A percentile compares a stretch with the other conserved stretches of the same genome.
Conservation (phyloP, 2,888 invertebrate genomes). For the Aporophyla lueneburgensis region DNA sequence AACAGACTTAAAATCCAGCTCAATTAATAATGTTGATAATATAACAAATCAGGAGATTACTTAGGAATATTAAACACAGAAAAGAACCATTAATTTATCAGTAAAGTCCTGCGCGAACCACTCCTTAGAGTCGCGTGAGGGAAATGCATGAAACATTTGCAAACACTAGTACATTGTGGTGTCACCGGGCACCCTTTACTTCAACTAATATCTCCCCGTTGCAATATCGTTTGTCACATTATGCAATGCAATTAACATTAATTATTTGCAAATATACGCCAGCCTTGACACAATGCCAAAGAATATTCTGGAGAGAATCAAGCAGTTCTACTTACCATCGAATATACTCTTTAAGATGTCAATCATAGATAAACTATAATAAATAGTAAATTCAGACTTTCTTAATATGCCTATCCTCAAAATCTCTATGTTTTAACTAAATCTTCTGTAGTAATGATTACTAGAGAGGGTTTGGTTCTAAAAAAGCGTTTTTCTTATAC, state of each 20-base stretch:
- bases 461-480: too few relatives aligned
- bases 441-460: not conserved
- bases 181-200: slow-evolving; percentile 29
- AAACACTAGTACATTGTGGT: slow-evolving; percentile 19
- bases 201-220: slow-evolving; percentile 2
- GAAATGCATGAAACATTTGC: slow-evolving; percentile 47
- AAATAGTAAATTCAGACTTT: not conserved
- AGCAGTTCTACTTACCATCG: not conserved
- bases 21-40: slow-evolving; percentile 15
- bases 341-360: not conserved
- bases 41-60: slow-evolving; percentile 14
- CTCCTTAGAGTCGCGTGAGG: slow-evolving; percentile 53
- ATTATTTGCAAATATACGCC: not conserved
- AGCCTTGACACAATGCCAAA: not conserved
- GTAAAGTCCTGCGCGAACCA: slow-evolving; percentile 32
- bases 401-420: not conserved
- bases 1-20: slow-evolving; percentile 18
- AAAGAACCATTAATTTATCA: slow-evolving; percentile 20
- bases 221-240: not conserved
- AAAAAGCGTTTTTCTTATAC: not conserved
- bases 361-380: not conserved
- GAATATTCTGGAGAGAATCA: not conserved
- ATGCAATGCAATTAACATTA: not conserved
- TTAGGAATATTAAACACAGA: slow-evolving; percentile 25
- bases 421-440: not conserved